Evolutionary conservation across 2,888 invertebrate species (phyloP), one percentile per base, ranked within the genome.

Genomic region (Mesoligia furuncula): DNA sequence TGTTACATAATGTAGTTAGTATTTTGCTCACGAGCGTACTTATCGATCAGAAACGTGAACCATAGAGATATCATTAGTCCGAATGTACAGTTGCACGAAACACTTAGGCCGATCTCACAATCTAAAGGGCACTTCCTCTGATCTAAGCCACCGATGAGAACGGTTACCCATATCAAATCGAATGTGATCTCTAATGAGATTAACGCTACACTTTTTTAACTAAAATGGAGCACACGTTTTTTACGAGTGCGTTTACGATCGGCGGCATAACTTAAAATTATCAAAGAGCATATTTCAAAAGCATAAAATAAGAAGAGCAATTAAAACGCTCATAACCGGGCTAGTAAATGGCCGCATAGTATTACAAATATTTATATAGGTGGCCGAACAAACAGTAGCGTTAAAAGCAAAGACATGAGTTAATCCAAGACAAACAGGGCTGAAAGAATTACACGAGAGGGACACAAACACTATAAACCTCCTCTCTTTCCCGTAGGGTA

Each of bases 321-420:
- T 96, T 95, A 95, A 95, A 94, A 91, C 91, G 92, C 93, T 93
- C 94, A 94, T 94, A 94, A 93, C 93, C 89, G 90, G 90, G 91
- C 90, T 92, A 93, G 94, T 93, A 94, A 94, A 94, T 94, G 93
- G 93, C 91, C 93, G 93, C 93, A 92, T 94, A 92, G 93, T 93
- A 89, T 92, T 89, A 92, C 94, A 93, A 95, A 95, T 96, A 94
- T 96, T 96, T 94, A 94, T 92, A 91, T 93, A 95, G 93, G 95
- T 92, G 90, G 92, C 84, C 90, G 92, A 91, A 93, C 92, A 96
- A 96, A 95, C 96, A 95, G 96, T 95, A 96, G 95, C 95, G 93
- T 92, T 95, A 94, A 95, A 95, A 95, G 95, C 95, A 94, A 95
- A 95, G 95, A 96, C 95, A 95, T 94, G 93, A 93, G 95, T 93